These are phyloP conservation scores for Bubo bubo DNA, from an alignment of 2,113 vertebrate genomes.

Conservation along the genomic window DNA sequence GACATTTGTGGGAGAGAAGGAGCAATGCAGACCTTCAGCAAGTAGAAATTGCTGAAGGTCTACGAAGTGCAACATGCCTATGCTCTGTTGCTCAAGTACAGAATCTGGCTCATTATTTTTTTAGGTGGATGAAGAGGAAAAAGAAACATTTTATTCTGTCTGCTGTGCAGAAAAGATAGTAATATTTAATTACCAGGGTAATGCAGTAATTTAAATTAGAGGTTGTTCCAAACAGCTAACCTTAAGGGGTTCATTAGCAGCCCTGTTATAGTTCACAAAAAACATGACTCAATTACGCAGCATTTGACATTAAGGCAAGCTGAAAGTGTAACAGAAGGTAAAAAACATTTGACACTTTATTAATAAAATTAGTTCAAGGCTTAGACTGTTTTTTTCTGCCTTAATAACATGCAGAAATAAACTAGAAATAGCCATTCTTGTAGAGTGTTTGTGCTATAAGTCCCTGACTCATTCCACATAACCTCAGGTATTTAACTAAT, in stretches of 20 bases:
- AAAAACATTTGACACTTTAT: not conserved
- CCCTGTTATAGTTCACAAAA: not conserved
- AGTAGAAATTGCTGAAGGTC: not conserved
- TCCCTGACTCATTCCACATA: not conserved
- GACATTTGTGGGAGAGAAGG: not conserved
- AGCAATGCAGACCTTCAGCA: not conserved
- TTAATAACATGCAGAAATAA: not conserved
- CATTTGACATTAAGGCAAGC: not conserved
- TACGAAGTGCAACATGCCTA: not conserved
- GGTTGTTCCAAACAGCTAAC: constrained; percentile 9
- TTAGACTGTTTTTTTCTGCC: not conserved
- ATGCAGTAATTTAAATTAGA: constrained; percentile 10
- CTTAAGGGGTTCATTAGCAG: not conserved
- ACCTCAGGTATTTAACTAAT: not conserved
- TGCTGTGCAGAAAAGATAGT: not conserved
- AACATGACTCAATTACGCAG: not conserved
- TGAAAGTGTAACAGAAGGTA: not conserved
- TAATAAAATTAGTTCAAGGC: not conserved
- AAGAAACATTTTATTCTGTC: not conserved
- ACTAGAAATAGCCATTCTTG: not conserved
- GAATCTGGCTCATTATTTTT: not conserved
- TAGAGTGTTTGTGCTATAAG: not conserved
- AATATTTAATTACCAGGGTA: constrained; percentile 14
- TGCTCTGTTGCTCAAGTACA: not conserved
- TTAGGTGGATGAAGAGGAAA: not conserved